Base-by-base conservation (phyloP, 2,797 vertebrate genomes). In the Pangasius mekongensis region DNA sequence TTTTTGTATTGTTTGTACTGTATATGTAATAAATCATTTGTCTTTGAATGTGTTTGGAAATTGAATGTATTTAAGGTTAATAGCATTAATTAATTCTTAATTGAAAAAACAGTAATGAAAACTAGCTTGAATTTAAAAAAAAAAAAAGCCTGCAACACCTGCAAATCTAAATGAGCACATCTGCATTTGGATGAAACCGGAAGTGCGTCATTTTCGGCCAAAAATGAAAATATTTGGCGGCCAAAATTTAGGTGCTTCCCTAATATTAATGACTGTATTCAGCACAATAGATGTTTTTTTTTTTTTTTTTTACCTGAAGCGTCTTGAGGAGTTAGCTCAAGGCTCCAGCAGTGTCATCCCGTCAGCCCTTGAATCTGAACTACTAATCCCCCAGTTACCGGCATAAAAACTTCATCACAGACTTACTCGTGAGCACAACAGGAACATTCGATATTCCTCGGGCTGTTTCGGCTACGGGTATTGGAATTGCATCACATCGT, bases 351-450 rank as follows among this genome's bases (percentile, higher is more conserved):
- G 76, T 30, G 54, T 58, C 52, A 58, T 80, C 58, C n/a, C 36
- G 58, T 83, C 78, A 39, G 30, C 11, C 22, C 11, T 64, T n/a
- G 36, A 64, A 43, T 64, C 39, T 83, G 14, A 64, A 20, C 39
- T 18, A 64, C 13, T 64, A 49, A 62, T 83, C 27, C 78, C 58
- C 24, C 39, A 8, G 58, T 43, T 82, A 62, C 5, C 7, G 9
- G 58, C 27, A 49, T 62, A 43, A 47, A 83, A 83, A 83, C 54
- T 16, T 62, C 27, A 81, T 81, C 78, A 81, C n/a, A 36, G 76
- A 22, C 18, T 33, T 80, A n/a, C 52, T 36, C 77, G 0, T 7
- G 36, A 43, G 36, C 2, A 4, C 36, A 24, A 18, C 13, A 47
- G 56, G 58, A 62, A 22, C 7, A 8, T 18, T 24, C 5, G 1